Base-by-base conservation (phyloP, 2,888 invertebrate species). In the Trissolcus japonicus region DNA sequence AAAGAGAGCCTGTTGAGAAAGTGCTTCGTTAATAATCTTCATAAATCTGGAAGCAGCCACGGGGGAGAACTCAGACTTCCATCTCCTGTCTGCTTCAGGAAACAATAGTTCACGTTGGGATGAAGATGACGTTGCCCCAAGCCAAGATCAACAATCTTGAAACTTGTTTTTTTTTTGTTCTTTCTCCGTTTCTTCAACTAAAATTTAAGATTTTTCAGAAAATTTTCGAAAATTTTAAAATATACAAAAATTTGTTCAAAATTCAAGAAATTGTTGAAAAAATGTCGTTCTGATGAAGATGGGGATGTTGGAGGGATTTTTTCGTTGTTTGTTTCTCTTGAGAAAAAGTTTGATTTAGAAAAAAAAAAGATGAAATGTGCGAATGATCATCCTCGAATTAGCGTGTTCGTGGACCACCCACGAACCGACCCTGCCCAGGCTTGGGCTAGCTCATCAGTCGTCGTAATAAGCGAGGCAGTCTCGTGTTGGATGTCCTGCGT, bases 401-500 rank as follows among this genome's bases (percentile, higher is more conserved):
- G 76, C 65, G 41, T 35, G 35, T 67, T 66, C 29, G 63, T 80
- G 83, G 89, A 88, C 88, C 88, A 88, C 88, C 89, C 89, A 88
- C 87, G 86, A 80, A 81, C 84, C 86, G 87, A 87, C 87, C 87
- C 87, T 84, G 83, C 80, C 81, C 78, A 80, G 79, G 79, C 80
- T 77, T 80, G 43, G 82, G 82, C 80, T 82, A 80, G 83, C 81
- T 83, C 81, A 80, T 83, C 81, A 80, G 80, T 69, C 79, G 83
- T 83, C 83, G 87, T 16, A 87, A 88, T 88, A 88, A 87, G 86
- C 86, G 82, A 80, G 82, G 83, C 82, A 82, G 83, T 84, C 82
- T 86, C 86, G 84, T 87, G 87, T 88, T 80, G 84, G 83, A 85
- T 85, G 83, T 84, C 81, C 82, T 81, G 83, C 81, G 84, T 86